Conservation (phyloP, 2,888 invertebrate species). For the Dynastes maya region DNA sequence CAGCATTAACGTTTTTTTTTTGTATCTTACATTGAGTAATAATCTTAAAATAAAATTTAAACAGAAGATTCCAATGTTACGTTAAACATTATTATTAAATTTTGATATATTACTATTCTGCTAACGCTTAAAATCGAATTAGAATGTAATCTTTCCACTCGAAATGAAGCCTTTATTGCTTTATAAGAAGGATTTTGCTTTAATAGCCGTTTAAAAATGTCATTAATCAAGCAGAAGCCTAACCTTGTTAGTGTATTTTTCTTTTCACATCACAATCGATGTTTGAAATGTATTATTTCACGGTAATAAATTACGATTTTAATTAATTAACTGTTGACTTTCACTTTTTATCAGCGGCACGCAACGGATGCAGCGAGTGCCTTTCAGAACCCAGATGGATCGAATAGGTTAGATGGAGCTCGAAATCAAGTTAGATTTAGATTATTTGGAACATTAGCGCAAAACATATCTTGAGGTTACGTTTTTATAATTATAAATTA, state of each 20-base stretch:
- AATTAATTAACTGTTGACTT: constrained; percentile 36
- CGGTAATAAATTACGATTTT: constrained; percentile 33
- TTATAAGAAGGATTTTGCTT: constrained; percentile 2
- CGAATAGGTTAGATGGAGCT: too few relatives aligned
- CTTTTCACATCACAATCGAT: constrained; percentile 11
- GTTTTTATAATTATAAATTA: too few relatives aligned
- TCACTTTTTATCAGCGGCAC: constrained; percentile 27
- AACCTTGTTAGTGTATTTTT: constrained; percentile 30
- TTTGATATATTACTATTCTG: too few relatives aligned
- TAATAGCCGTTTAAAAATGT: constrained; percentile 21
- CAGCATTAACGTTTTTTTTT: too few relatives aligned
- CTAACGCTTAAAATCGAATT: too few relatives aligned
- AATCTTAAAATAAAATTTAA: too few relatives aligned
- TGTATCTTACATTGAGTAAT: too few relatives aligned
- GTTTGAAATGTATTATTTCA: constrained; percentile 41
- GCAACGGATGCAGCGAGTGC: not conserved
- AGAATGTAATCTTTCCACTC: not conserved
- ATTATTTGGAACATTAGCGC: too few relatives aligned
- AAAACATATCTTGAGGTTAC: too few relatives aligned
- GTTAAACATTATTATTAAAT: too few relatives aligned
- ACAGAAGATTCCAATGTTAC: too few relatives aligned
- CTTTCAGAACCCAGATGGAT: not conserved
- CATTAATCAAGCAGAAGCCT: constrained; percentile 12
- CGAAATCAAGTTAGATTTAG: too few relatives aligned
- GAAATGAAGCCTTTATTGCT: constrained; percentile 1